Conservation (phyloP, 2,888 invertebrate species). For the Camptogramma bilineatum region DNA sequence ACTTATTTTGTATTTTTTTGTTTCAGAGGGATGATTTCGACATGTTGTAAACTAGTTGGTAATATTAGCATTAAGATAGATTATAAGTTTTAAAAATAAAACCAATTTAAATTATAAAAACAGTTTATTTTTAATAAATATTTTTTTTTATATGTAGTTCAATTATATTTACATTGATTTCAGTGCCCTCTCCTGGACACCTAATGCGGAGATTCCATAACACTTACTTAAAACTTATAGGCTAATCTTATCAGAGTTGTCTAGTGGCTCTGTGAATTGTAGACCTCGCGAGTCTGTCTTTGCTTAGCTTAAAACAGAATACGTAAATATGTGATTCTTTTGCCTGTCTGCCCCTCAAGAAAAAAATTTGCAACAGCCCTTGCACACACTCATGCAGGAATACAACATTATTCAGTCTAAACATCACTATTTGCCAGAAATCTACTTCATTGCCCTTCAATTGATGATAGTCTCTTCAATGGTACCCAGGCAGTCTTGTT, state of each 20-base stretch:
- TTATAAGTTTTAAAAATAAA: constrained; percentile 1
- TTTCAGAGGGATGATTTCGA: constrained; percentile 86
- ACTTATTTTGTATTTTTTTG: constrained; percentile 49
- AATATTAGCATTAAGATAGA: background rate
- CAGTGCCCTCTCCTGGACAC: background rate
- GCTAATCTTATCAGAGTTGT: too few relatives aligned
- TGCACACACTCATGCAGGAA: too few relatives aligned
- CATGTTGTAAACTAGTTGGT: constrained; percentile 59
- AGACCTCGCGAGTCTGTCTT: too few relatives aligned
- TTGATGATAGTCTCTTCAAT: background rate
- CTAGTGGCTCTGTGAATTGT: too few relatives aligned
- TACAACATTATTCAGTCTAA: too few relatives aligned
- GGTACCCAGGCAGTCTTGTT: constrained; percentile 18
- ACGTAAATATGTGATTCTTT: too few relatives aligned
- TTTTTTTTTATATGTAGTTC: too few relatives aligned
- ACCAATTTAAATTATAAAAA: background rate
- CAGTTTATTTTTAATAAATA: background rate
- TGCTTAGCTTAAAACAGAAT: too few relatives aligned
- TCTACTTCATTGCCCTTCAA: background rate
- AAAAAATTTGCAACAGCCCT: too few relatives aligned
- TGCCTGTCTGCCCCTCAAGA: too few relatives aligned
- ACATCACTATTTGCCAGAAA: background rate
- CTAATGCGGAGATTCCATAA: too few relatives aligned
- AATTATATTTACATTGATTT: background rate
- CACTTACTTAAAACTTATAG: too few relatives aligned